Conservation (phyloP, 2,797 vertebrate genomes). For the Helostoma temminkii region DNA sequence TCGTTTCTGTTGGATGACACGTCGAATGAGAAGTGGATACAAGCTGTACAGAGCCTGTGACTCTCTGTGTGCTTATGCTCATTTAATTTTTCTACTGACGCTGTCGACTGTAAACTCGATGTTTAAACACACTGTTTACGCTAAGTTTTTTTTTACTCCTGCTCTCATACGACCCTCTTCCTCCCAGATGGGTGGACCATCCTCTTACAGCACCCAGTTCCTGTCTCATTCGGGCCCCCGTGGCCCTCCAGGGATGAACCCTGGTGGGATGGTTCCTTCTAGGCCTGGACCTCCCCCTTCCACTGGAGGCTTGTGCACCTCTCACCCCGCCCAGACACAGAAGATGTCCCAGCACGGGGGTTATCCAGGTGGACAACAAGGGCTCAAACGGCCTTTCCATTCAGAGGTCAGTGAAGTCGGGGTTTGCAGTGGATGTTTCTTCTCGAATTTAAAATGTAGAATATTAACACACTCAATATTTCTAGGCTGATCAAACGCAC, state of each 20-base stretch:
- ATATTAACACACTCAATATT: too few species aligned
- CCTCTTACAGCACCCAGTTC: constrained; percentile 93
- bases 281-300: constrained; percentile 79
- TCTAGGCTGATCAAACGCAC: too few species aligned
- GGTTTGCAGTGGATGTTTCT: too few species aligned
- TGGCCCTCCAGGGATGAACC: constrained; percentile 86
- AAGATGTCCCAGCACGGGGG: constrained; percentile 88
- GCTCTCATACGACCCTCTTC: constrained; percentile 43
- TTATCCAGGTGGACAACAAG: constrained; percentile 87
- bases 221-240: constrained; percentile 90
- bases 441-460: not conserved
- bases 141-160: constrained; percentile 10
- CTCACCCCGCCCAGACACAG: constrained; percentile 84
- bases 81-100: too few species aligned
- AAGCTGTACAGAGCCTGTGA: too few species aligned
- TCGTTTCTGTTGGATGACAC: not conserved
- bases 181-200: constrained; percentile 90
- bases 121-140: too few species aligned
- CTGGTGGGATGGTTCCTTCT: constrained; percentile 86
- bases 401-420: constrained; percentile 84
- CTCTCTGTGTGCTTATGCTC: too few species aligned
- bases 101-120: too few species aligned
- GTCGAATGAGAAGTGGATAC: not conserved
- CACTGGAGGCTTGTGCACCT: constrained; percentile 82
- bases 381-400: constrained; percentile 90